Conservation (phyloP, 2,888 invertebrate genomes). For the Tenthredo mesomela region DNA sequence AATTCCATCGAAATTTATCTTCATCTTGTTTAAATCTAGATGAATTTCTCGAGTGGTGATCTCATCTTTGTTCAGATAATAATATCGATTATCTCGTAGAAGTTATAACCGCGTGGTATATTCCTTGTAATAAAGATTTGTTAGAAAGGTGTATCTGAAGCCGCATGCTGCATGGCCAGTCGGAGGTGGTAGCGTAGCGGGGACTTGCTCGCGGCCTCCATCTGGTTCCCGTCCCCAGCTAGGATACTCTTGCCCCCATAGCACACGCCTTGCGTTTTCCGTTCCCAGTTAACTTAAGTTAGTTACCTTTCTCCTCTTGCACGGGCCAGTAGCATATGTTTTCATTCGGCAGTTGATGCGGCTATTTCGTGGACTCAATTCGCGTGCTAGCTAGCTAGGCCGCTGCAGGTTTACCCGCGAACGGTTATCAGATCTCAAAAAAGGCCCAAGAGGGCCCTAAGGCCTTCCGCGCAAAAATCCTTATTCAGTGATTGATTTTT, state of each 20-base stretch:
- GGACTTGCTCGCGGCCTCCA: slow-evolving; percentile 26
- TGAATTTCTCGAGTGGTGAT: neutral
- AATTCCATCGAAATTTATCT: neutral
- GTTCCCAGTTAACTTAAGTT: slow-evolving; percentile 5
- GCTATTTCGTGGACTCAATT: slow-evolving; percentile 25
- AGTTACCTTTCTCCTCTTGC: slow-evolving; percentile 52
- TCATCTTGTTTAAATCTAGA: neutral
- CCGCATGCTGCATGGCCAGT: slow-evolving; percentile 8
- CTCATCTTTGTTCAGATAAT: neutral
- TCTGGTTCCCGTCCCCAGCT: slow-evolving; percentile 15
- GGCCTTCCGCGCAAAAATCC: neutral
- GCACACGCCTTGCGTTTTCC: slow-evolving; percentile 47
- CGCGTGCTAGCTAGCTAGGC: neutral
- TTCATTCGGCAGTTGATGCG: slow-evolving; percentile 31
- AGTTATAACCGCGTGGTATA: neutral
- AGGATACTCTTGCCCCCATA: slow-evolving; percentile 19
- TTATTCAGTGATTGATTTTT: neutral
- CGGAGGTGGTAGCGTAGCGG: neutral
- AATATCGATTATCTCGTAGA: neutral
- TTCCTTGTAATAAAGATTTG: slow-evolving; percentile 1
- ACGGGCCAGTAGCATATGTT: slow-evolving; percentile 39
- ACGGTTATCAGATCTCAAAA: neutral
- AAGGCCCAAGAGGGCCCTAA: slow-evolving; percentile 6
- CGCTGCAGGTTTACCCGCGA: neutral
- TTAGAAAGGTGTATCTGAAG: slow-evolving; percentile 26